Evolutionary conservation across 1,140 invertebrate species (phyloP).

Genomic region (Apis florea): DNA sequence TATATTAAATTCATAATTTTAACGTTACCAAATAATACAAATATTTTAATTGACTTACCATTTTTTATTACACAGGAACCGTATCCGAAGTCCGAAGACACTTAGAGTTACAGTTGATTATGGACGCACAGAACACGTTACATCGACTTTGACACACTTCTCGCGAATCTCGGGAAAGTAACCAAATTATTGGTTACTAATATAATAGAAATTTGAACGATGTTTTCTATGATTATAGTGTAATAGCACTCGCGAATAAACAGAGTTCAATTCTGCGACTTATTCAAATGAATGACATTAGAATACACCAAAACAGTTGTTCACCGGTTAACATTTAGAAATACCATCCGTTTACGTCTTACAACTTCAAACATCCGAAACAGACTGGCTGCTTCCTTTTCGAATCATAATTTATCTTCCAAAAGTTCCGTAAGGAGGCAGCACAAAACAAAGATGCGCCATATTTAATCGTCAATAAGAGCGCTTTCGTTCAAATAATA

Average conservation of each 20-base stretch:
- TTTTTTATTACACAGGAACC: slow-evolving; percentile 1
- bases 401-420: neutral
- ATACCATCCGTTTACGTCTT: neutral
- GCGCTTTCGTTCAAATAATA: neutral
- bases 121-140: slow-evolving; percentile 54
- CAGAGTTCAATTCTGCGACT: neutral
- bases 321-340: slow-evolving; percentile 29
- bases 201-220: too few species aligned
- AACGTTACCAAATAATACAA: neutral
- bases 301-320: slow-evolving; percentile 47
- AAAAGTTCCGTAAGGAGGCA: neutral
- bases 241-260: neutral
- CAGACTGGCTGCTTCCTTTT: slow-evolving; percentile 24
- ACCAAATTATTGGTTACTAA: slow-evolving; percentile 4
- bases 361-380: slow-evolving; percentile 12
- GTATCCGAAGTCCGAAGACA: slow-evolving; percentile 29
- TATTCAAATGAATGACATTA: slow-evolving; percentile 20
- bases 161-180: slow-evolving; percentile 4
- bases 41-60: slow-evolving; percentile 25
- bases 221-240: neutral
- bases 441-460: neutral
- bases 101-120: slow-evolving; percentile 22
- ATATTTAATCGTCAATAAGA: slow-evolving; percentile 3
- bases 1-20: slow-evolving; percentile 14
- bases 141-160: slow-evolving; percentile 52